Percentiles rank a stretch among this genome's conserved stretches.
Conservation (phyloP, 1,140 invertebrate species). For the Adelges cooleyi region DNA sequence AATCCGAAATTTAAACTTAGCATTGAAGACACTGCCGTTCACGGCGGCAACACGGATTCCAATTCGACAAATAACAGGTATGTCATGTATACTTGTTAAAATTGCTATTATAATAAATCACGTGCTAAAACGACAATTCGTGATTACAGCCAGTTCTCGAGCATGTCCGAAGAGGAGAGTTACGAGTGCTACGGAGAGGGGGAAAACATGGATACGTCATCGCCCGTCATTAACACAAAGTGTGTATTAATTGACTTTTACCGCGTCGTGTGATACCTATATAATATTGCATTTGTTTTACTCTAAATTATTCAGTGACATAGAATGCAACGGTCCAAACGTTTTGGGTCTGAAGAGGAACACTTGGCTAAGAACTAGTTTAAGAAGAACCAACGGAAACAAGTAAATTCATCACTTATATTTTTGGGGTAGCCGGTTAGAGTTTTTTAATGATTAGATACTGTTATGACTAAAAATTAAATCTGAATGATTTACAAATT, state of each 20-base stretch:
- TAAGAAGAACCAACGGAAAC: constrained; percentile 46
- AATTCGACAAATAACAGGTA: constrained; percentile 32
- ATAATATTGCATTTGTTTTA: no score
- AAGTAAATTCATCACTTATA: constrained; percentile 5
- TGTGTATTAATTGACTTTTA: not conserved
- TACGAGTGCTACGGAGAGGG: constrained; percentile 54
- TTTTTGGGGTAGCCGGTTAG: not conserved
- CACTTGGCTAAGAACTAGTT: constrained; percentile 62
- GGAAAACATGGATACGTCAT: constrained; percentile 35
- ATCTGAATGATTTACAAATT: no score
- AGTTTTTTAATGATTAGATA: no score
- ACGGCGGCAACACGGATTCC: constrained; percentile 29
- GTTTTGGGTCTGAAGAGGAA: constrained; percentile 37
- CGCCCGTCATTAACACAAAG: constrained; percentile 8
- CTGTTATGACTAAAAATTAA: no score
- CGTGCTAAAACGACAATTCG: not conserved
- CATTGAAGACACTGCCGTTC: constrained; percentile 14
- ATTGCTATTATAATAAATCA: not conserved
- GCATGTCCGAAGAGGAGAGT: constrained; percentile 51
- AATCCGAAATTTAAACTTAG: constrained; percentile 14
- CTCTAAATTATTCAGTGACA: not conserved
- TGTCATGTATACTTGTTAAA: not conserved
- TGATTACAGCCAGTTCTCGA: constrained; percentile 43
- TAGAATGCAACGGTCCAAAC: constrained; percentile 14
- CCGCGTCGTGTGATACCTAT: no score